Percentiles rank a stretch among this genome's conserved stretches.
These are phyloP conservation scores for Drosophila prosaltans DNA, from an alignment of 1,140 invertebrate species.

Conservation along the genomic window DNA sequence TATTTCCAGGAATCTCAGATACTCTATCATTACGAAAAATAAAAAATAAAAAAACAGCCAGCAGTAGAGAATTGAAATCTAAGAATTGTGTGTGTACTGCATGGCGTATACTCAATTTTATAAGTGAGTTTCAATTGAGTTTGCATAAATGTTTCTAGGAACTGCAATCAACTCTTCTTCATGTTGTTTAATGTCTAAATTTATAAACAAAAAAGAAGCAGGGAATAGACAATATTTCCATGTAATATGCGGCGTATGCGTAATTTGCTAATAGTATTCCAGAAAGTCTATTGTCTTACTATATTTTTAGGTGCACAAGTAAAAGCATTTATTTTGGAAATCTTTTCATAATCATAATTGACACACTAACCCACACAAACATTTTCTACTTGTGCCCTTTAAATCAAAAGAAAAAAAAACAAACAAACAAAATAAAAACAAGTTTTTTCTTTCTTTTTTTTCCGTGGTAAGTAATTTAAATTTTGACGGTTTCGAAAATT, in stretches of 20 bases:
- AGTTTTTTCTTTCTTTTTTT: conserved; percentile 18
- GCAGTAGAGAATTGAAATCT: background rate
- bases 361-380: background rate
- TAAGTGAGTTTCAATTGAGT: background rate
- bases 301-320: too few relatives aligned
- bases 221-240: background rate
- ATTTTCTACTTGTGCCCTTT: background rate
- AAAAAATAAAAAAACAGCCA: too few relatives aligned
- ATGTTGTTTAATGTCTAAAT: too few relatives aligned
- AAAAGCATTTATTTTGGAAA: background rate
- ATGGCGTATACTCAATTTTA: background rate
- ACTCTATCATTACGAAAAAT: background rate
- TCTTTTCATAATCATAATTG: background rate
- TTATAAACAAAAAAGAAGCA: background rate
- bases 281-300: too few relatives aligned
- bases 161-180: background rate
- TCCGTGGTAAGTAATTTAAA: conserved; percentile 25
- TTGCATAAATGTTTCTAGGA: background rate
- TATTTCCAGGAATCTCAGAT: background rate
- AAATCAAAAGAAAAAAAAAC: background rate
- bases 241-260: conserved; percentile 26
- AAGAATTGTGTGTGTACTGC: background rate
- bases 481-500: conserved; percentile 42
- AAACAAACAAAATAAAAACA: background rate
- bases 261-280: background rate